Percentiles rank a stretch among this genome's conserved stretches.
Conservation (phyloP, 2,888 invertebrate genomes). For the Mythimna ferrago region DNA sequence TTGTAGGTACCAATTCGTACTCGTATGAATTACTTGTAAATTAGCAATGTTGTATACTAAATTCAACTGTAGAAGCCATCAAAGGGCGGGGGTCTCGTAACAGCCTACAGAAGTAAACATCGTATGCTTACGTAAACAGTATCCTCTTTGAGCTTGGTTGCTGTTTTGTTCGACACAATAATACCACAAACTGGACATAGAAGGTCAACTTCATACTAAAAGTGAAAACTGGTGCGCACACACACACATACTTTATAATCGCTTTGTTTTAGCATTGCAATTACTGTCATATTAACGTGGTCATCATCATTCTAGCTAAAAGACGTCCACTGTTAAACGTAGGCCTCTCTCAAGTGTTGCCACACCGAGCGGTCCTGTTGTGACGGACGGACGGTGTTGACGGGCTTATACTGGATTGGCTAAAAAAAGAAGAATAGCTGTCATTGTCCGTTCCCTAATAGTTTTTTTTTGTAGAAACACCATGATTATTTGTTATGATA, state of each 20-base stretch:
- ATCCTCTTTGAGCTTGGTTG: conserved; percentile 39
- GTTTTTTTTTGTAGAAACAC: too few relatives aligned
- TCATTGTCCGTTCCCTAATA: too few relatives aligned
- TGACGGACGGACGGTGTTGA: too few relatives aligned
- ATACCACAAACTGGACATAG: conserved; percentile 3
- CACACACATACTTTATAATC: background rate
- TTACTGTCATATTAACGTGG: too few relatives aligned
- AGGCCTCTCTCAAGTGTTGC: too few relatives aligned
- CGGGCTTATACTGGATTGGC: too few relatives aligned
- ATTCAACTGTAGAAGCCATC: conserved; percentile 55
- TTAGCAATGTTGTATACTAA: conserved; percentile 34
- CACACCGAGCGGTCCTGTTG: too few relatives aligned
- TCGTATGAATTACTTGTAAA: conserved; percentile 28
- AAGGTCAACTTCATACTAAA: background rate
- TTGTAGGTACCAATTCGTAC: background rate
- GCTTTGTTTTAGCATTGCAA: too few relatives aligned
- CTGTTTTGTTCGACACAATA: conserved; percentile 47
- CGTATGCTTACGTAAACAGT: conserved; percentile 40
- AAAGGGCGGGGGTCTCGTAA: conserved; percentile 35
- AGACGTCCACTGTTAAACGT: too few relatives aligned
- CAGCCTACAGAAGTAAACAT: conserved; percentile 43
- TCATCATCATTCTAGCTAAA: too few relatives aligned
- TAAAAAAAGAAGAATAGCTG: too few relatives aligned
- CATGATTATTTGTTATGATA: too few relatives aligned
- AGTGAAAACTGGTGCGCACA: background rate